Evolutionary conservation across 92 coral and sea anemone genomes (phyloP), one percentile per base, ranked within the genome.

Genomic region (Meandrina meandrites): DNA sequence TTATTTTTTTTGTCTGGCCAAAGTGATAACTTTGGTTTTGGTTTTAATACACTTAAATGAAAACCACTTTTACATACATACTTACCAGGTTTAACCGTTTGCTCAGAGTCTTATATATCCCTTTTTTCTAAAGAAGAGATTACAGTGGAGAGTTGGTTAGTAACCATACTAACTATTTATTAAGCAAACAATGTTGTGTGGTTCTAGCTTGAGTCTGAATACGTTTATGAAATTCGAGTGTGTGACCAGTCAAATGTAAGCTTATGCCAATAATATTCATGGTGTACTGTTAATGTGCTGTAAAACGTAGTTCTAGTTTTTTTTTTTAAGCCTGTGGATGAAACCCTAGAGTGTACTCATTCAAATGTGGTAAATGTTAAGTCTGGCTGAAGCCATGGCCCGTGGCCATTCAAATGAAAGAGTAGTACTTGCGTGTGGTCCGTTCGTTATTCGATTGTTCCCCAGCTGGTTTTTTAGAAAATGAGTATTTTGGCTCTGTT

Each of bases 11-110:
- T n/a, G n/a, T n/a, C n/a, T n/a, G n/a, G n/a, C n/a, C n/a, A n/a
- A n/a, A n/a, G n/a, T n/a, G n/a, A n/a, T n/a, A n/a, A n/a, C n/a
- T n/a, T n/a, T n/a, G n/a, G n/a, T n/a, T n/a, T n/a, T n/a, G n/a
- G n/a, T n/a, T n/a, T n/a, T n/a, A n/a, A n/a, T n/a, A n/a, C n/a
- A n/a, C n/a, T n/a, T n/a, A n/a, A n/a, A n/a, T n/a, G n/a, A n/a
- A n/a, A n/a, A n/a, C n/a, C n/a, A n/a, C n/a, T n/a, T n/a, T n/a
- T 3, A 27, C 24, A 62, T 24, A 37, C 18, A 14, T 51, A 86
- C 96, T 74, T 91, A 94, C 98, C 82, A 94, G 80, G 79, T 84
- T 86, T 60, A 94, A 80, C 86, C 86, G 92, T 83, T 89, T 94
- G 72, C 76, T 92, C 19, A 94, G 72, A 62, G 53, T 84, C 87